phyloP scores from a whole-genome alignment of 2,888 invertebrate species.

The Cantharis flavilabris region DNA sequence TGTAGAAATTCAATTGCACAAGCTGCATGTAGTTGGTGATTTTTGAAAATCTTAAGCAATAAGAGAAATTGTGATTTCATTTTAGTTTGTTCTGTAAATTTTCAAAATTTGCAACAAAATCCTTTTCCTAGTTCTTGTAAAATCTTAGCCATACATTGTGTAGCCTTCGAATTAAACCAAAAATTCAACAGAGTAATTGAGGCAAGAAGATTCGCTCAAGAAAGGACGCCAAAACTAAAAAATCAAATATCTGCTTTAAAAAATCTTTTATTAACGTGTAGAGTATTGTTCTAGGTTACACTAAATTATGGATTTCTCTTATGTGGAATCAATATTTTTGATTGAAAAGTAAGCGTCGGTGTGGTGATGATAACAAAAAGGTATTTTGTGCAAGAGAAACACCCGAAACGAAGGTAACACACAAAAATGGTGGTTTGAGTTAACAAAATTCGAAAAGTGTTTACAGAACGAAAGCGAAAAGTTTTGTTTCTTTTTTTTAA shows the following conservation, averaged over 20 bases:
- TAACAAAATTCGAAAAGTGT: conserved; percentile 4
- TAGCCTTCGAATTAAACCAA: conserved; percentile 6
- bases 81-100: not conserved
- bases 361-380: not conserved
- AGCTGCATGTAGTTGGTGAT: no score
- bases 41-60: not conserved
- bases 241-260: conserved; percentile 20
- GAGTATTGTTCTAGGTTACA: conserved; percentile 22
- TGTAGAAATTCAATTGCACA: no score
- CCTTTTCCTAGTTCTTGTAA: conserved; percentile 6
- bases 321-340: not conserved
- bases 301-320: not conserved
- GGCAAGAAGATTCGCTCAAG: conserved; percentile 19
- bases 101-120: not conserved
- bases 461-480: conserved; percentile 6
- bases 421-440: conserved; percentile 30
- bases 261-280: conserved; percentile 23
- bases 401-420: conserved; percentile 19
- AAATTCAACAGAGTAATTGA: conserved; percentile 5
- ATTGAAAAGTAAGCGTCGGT: not conserved
- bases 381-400: not conserved
- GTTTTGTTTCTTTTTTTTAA: conserved; percentile 18
- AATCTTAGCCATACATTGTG: conserved; percentile 34
- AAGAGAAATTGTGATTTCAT: not conserved
- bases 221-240: conserved; percentile 9